These are phyloP conservation scores for Portunus trituberculatus DNA, from an alignment of 1,140 invertebrate genomes.

Conservation along the genomic window DNA sequence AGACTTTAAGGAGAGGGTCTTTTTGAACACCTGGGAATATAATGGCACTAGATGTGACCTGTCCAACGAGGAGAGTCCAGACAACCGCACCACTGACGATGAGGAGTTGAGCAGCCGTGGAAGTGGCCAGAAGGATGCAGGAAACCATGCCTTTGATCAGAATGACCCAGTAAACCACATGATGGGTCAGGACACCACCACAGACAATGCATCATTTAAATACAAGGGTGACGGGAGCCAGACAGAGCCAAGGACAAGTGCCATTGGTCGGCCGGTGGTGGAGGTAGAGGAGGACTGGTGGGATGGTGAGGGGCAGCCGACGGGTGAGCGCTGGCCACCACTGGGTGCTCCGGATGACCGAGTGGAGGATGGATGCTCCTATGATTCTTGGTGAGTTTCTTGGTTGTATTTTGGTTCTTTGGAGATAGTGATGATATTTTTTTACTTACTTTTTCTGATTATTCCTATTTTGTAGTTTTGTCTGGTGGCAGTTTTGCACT, in stretches of 20 bases:
- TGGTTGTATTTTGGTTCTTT: too few relatives aligned
- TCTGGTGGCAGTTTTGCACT: too few relatives aligned
- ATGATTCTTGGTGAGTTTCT: not conserved
- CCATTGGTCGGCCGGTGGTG: not conserved
- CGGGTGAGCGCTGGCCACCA: conserved; percentile 73
- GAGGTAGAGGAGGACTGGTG: not conserved
- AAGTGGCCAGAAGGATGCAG: not conserved
- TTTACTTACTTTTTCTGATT: too few relatives aligned
- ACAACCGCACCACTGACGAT: not conserved
- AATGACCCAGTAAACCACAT: not conserved
- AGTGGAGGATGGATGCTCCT: conserved; percentile 42
- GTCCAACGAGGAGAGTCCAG: not conserved
- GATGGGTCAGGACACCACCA: not conserved
- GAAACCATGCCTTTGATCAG: not conserved
- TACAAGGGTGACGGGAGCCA: not conserved
- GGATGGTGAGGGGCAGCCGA: conserved; percentile 50
- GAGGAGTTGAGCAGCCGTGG: not conserved
- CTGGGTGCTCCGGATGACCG: conserved; percentile 77
- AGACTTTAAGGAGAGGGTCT: not conserved
- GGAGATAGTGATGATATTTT: too few relatives aligned
- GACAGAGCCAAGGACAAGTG: not conserved
- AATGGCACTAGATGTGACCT: not conserved
- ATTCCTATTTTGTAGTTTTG: too few relatives aligned
- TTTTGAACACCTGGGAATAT: not conserved
- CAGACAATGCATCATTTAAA: not conserved